A percentile compares a stretch with the other conserved stretches of the same genome.
These are phyloP conservation scores for Pelvicachromis taeniatus DNA, from an alignment of 2,113 vertebrate genomes.

Conservation along the genomic window DNA sequence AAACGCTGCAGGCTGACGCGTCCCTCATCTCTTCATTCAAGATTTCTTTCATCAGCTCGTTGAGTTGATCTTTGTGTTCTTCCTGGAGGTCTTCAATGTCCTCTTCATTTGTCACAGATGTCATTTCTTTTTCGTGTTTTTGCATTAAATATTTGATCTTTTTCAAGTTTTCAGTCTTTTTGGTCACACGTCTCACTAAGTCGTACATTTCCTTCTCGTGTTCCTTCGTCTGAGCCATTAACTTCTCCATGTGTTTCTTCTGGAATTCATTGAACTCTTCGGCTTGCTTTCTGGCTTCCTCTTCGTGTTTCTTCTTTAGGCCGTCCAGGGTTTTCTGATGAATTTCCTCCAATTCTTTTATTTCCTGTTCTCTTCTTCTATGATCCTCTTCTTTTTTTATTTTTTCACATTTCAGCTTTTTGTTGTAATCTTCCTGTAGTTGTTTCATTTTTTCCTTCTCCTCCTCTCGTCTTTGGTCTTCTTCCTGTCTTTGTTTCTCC, in stretches of 20 bases:
- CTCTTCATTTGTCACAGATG: background rate
- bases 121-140: background rate
- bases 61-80: background rate
- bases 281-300: background rate
- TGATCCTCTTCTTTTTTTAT: rapidly evolving
- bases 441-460: background rate
- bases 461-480: background rate
- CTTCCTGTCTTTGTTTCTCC: background rate
- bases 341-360: rapidly evolving
- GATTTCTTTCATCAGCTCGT: background rate
- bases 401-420: background rate
- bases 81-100: rapidly evolving
- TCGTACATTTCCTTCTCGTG: background rate
- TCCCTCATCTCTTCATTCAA: background rate
- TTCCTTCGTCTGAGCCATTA: background rate
- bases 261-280: background rate
- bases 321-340: background rate
- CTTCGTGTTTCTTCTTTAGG: background rate
- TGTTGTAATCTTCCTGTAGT: rapidly evolving
- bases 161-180: background rate
- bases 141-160: background rate
- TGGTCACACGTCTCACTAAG: background rate
- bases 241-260: rapidly evolving
- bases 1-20: background rate
- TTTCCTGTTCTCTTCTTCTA: rapidly evolving